Evolutionary conservation across 2,888 invertebrate species (phyloP).

Genomic region (Mimas tiliae): DNA sequence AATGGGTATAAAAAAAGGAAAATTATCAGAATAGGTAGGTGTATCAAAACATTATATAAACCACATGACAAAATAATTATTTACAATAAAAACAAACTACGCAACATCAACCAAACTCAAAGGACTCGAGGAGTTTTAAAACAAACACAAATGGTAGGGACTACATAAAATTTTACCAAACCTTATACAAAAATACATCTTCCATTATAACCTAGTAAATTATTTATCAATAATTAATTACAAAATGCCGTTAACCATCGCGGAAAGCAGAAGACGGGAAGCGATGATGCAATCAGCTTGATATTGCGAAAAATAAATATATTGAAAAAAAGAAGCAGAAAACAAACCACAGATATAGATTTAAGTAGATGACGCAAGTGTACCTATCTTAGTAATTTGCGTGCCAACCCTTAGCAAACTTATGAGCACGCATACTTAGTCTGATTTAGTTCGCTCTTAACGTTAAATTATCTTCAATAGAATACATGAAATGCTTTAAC

Average conservation of each 20-base stretch:
- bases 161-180: slow-evolving; percentile 15
- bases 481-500: no score
- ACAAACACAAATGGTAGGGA: slow-evolving; percentile 17
- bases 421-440: no score
- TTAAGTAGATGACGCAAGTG: no score
- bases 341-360: neutral
- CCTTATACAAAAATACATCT: slow-evolving; percentile 6
- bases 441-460: no score
- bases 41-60: slow-evolving; percentile 1
- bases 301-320: no score
- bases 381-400: no score
- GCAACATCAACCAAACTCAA: slow-evolving; percentile 1
- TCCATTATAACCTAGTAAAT: neutral
- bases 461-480: no score
- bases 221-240: neutral
- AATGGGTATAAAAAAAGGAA: neutral
- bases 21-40: neutral
- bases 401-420: no score
- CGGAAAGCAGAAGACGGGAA: slow-evolving; percentile 15
- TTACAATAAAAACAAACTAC: slow-evolving; percentile 8
- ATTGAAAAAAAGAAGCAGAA: neutral
- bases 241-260: neutral
- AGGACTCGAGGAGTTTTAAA: neutral
- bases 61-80: slow-evolving; percentile 14
- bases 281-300: slow-evolving; percentile 17